Conservation (phyloP, 1,140 invertebrate genomes). For the Tetraneura akinire region DNA sequence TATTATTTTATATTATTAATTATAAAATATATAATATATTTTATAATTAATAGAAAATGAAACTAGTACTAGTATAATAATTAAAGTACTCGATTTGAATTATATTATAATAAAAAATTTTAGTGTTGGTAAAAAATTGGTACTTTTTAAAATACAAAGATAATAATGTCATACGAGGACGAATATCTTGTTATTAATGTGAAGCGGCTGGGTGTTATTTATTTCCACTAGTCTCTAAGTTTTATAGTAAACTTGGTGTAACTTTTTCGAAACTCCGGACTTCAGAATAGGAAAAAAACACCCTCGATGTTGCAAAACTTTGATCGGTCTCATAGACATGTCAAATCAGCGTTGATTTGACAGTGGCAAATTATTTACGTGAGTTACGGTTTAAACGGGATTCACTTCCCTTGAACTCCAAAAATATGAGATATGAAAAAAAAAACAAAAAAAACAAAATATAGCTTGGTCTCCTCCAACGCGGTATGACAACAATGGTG, state of each 20-base stretch:
- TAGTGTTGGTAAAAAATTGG: too few species aligned
- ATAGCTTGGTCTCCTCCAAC: background rate
- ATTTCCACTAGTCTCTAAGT: background rate
- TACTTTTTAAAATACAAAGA: background rate
- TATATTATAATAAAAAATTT: too few species aligned
- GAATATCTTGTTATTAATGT: constrained; percentile 21
- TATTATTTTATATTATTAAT: too few species aligned
- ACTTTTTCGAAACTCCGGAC: constrained; percentile 26
- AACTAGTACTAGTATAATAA: too few species aligned
- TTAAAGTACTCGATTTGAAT: too few species aligned
- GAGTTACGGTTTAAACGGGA: constrained; percentile 1
- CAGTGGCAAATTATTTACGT: constrained; percentile 17
- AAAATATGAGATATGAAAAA: background rate
- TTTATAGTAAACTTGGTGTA: background rate
- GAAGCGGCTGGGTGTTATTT: background rate
- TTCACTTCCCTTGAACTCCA: background rate
- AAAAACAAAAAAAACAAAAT: background rate
- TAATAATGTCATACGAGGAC: background rate
- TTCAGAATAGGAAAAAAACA: constrained; percentile 20
- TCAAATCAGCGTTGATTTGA: constrained; percentile 30
- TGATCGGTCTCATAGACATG: constrained; percentile 21
- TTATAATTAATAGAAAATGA: too few species aligned
- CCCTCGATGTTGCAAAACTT: background rate
- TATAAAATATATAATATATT: too few species aligned
- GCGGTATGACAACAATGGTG: background rate